Evolutionary conservation across 1,140 invertebrate genomes (phyloP).

Genomic region (Conus ventricosus): DNA sequence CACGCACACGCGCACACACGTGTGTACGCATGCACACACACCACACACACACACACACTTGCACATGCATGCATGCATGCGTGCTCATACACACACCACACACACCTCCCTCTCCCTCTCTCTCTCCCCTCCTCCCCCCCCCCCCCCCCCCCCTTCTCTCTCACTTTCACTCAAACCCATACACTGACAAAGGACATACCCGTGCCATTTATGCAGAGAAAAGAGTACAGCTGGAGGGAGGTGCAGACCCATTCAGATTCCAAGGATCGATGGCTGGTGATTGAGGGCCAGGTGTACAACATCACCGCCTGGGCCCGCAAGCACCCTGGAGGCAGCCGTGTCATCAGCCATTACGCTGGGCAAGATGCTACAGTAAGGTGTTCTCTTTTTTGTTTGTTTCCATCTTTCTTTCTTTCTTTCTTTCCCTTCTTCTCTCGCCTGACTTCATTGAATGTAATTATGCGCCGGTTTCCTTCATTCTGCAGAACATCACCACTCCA

Average conservation of each 20-base stretch:
- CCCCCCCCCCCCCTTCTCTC: neutral
- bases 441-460: too few species aligned
- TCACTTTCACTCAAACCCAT: neutral
- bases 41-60: too few species aligned
- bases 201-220: slow-evolving; percentile 6
- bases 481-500: too few species aligned
- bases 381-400: too few species aligned
- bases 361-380: slow-evolving; percentile 73
- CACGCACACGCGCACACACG: too few species aligned
- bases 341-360: slow-evolving; percentile 73
- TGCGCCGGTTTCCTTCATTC: too few species aligned
- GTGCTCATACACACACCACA: too few species aligned
- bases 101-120: neutral
- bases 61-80: neutral
- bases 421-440: too few species aligned
- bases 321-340: slow-evolving; percentile 70
- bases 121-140: neutral
- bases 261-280: slow-evolving; percentile 70
- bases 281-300: slow-evolving; percentile 72
- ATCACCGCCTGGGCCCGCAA: slow-evolving; percentile 69
- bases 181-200: neutral
- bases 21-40: too few species aligned
- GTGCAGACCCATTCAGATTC: slow-evolving; percentile 60
- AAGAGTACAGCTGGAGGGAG: slow-evolving; percentile 62
- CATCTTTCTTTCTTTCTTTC: too few species aligned